phyloP scores from a whole-genome alignment of 1,140 invertebrate genomes.

The Drosophila leontia region DNA sequence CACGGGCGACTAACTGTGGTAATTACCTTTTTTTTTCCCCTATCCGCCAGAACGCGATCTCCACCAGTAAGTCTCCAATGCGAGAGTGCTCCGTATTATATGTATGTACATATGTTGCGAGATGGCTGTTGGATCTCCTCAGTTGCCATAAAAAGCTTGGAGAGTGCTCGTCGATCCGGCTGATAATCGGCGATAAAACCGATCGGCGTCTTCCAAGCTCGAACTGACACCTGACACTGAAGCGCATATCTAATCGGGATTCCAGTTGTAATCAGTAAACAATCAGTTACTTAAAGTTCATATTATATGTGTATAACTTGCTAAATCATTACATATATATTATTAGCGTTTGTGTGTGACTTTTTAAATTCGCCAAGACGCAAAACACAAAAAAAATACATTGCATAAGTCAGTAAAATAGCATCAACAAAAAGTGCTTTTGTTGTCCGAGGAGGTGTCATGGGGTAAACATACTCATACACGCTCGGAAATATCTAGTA shows the following conservation, averaged over 20 bases:
- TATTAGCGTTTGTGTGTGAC: conserved; percentile 34
- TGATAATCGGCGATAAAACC: conserved; percentile 19
- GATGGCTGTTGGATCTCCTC: conserved; percentile 1
- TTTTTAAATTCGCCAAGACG: conserved; percentile 69
- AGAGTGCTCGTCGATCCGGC: conserved; percentile 14
- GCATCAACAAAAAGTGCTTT: conserved; percentile 53
- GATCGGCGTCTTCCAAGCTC: conserved; percentile 12
- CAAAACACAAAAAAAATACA: conserved; percentile 69
- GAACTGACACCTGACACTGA: conserved; percentile 8
- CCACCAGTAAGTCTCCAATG: conserved; percentile 13
- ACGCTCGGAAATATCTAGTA: conserved; percentile 18
- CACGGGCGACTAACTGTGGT: conserved; percentile 73
- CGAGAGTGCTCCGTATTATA: neutral
- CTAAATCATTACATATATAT: conserved; percentile 9
- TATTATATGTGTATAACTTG: conserved; percentile 3
- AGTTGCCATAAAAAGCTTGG: conserved; percentile 16
- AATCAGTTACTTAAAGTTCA: conserved; percentile 1
- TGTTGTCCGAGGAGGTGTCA: conserved; percentile 36
- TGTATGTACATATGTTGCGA: neutral
- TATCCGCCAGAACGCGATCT: neutral
- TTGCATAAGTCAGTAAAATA: conserved; percentile 74
- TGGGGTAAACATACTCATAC: conserved; percentile 29
- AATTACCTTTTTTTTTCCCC: neutral
- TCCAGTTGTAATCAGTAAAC: conserved; percentile 28
- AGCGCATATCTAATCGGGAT: conserved; percentile 29